A percentile compares a stretch with the other conserved stretches of the same genome.
Conservation (phyloP, 2,888 invertebrate genomes). For the Myathropa florea region DNA sequence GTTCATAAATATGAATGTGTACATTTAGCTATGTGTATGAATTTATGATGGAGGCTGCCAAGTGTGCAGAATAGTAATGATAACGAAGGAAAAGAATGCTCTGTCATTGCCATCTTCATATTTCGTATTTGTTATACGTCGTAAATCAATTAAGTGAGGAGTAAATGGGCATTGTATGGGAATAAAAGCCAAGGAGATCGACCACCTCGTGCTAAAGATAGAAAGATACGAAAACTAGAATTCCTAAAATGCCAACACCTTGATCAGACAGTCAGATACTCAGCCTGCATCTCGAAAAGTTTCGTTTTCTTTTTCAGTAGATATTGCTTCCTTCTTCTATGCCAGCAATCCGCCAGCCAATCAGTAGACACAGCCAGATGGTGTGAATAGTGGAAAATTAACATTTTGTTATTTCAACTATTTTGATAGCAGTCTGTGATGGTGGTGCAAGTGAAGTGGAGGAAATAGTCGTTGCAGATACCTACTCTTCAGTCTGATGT, state of each 20-base stretch:
- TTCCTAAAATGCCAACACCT: conserved; percentile 71
- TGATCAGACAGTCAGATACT: conserved; percentile 48
- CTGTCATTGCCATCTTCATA: conserved; percentile 43
- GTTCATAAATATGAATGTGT: no score
- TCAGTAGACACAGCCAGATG: conserved; percentile 68
- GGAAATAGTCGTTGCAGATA: conserved; percentile 12
- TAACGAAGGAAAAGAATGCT: neutral
- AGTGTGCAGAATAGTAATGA: no score
- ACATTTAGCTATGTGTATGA: no score
- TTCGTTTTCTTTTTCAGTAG: conserved; percentile 14
- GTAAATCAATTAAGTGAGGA: conserved; percentile 66
- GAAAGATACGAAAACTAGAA: conserved; percentile 65
- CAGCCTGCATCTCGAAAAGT: conserved; percentile 46
- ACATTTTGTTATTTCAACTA: conserved; percentile 64
- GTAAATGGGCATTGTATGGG: conserved; percentile 51
- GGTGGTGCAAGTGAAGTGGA: neutral
- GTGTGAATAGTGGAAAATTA: conserved; percentile 67
- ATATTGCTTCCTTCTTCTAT: neutral
- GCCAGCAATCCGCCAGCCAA: conserved; percentile 40
- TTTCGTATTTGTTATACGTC: conserved; percentile 44
- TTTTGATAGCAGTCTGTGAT: conserved; percentile 45
- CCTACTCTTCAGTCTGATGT: conserved; percentile 32
- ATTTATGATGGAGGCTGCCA: neutral
- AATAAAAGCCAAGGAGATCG: conserved; percentile 51
- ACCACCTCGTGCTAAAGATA: conserved; percentile 67